A percentile compares a stretch with the other conserved stretches of the same genome.
phyloP scores from a whole-genome alignment of 2,113 vertebrate genomes.

The Monopterus albus region DNA sequence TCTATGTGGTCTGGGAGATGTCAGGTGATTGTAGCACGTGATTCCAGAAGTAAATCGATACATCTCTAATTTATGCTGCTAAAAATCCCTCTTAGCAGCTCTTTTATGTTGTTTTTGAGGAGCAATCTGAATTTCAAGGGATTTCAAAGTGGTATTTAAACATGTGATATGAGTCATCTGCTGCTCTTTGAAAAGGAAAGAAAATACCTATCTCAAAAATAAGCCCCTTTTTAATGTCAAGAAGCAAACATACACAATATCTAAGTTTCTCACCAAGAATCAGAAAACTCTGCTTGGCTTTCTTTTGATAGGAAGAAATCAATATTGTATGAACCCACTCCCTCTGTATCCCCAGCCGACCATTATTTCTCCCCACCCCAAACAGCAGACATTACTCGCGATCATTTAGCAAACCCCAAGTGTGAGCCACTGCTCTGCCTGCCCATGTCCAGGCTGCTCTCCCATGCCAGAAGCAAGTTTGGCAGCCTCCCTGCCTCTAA shows the following conservation, averaged over 20 bases:
- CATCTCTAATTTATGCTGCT: conserved; percentile 77
- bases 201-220: conserved; percentile 79
- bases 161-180: conserved; percentile 76
- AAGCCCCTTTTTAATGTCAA: conserved; percentile 72
- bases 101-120: conserved; percentile 84
- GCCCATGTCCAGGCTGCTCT: conserved; percentile 55
- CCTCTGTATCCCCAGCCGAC: conserved; percentile 70
- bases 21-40: conserved; percentile 80
- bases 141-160: conserved; percentile 83
- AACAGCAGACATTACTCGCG: conserved; percentile 67
- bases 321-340: conserved; percentile 75
- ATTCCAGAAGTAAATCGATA: conserved; percentile 78
- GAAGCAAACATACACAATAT: conserved; percentile 79
- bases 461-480: conserved; percentile 67
- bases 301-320: conserved; percentile 73
- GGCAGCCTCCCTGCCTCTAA: conserved; percentile 66
- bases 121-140: conserved; percentile 77
- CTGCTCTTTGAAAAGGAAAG: conserved; percentile 84
- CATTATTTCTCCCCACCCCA: conserved; percentile 73
- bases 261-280: conserved; percentile 63
- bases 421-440: conserved; percentile 62
- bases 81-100: conserved; percentile 77
- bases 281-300: conserved; percentile 66
- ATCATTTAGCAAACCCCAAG: conserved; percentile 72
- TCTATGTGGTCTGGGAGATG: conserved; percentile 78